Evolutionary conservation across 2,113 vertebrate species (phyloP).

Genomic region (Ageneiosus marmoratus): DNA sequence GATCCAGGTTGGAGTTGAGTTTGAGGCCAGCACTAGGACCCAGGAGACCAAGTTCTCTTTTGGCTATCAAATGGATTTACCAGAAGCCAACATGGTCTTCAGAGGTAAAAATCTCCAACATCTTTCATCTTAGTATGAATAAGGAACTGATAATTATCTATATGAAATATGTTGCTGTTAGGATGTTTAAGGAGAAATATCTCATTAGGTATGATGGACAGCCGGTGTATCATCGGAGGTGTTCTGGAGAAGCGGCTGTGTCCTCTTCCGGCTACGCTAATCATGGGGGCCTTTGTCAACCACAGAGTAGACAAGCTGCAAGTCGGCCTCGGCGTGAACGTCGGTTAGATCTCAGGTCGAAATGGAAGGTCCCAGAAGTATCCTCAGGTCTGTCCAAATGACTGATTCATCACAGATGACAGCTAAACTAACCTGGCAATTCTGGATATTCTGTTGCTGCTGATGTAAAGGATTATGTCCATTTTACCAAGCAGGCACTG

Average conservation of each 20-base stretch:
- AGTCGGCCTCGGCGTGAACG: slow-evolving; percentile 88
- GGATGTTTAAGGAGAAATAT: neutral
- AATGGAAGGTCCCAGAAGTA: neutral
- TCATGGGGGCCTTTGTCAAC: slow-evolving; percentile 93
- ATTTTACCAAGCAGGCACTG: neutral
- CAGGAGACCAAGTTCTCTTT: slow-evolving; percentile 94
- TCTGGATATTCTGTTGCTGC: neutral
- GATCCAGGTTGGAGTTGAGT: slow-evolving; percentile 95
- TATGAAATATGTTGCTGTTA: neutral
- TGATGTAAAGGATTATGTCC: neutral
- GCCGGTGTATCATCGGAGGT: slow-evolving; percentile 90
- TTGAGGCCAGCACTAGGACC: slow-evolving; percentile 92
- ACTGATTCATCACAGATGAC: neutral
- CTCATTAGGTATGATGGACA: slow-evolving; percentile 86
- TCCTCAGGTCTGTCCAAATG: slow-evolving; percentile 29
- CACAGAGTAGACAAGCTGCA: slow-evolving; percentile 92
- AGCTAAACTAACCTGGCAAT: neutral
- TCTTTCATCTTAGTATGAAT: neutral
- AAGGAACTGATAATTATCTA: neutral
- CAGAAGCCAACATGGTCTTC: slow-evolving; percentile 90
- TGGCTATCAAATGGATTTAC: slow-evolving; percentile 90
- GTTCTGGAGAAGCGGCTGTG: slow-evolving; percentile 91
- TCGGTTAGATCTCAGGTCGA: slow-evolving; percentile 72
- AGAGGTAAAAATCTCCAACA: slow-evolving; percentile 73
- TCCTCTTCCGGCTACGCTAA: slow-evolving; percentile 88